These are phyloP conservation scores for Venusia cambrica DNA, from an alignment of 2,888 invertebrate species.

Conservation along the genomic window DNA sequence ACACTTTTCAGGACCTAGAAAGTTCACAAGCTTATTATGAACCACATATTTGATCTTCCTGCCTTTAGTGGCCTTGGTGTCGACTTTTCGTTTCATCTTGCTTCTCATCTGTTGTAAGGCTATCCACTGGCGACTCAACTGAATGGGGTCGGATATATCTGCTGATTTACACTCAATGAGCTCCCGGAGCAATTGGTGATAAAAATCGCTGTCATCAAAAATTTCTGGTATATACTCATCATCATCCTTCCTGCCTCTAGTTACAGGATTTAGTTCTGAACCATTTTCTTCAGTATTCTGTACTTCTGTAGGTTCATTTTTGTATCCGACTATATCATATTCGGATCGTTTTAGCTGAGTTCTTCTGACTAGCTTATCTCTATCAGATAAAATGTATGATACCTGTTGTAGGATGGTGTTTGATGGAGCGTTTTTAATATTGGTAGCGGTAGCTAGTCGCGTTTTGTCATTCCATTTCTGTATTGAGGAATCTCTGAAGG, in stretches of 20 bases:
- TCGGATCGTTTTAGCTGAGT: constrained; percentile 90
- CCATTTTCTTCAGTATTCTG: constrained; percentile 37
- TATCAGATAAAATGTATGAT: constrained; percentile 90
- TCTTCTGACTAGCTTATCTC: constrained; percentile 86
- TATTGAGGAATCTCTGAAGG: constrained; percentile 89
- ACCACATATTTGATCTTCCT: constrained; percentile 93
- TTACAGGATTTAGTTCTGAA: constrained; percentile 38
- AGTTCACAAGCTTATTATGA: constrained; percentile 92
- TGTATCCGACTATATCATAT: constrained; percentile 85
- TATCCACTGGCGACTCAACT: constrained; percentile 94
- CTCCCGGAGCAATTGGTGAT: constrained; percentile 95
- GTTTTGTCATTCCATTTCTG: constrained; percentile 98
- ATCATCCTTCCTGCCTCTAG: constrained; percentile 56
- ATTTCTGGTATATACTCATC: constrained; percentile 89
- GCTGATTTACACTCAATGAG: constrained; percentile 95
- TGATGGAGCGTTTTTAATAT: constrained; percentile 81
- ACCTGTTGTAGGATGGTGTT: constrained; percentile 90
- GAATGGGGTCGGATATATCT: constrained; percentile 90
- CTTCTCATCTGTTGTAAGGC: constrained; percentile 94
- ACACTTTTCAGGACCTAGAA: constrained; percentile 90
- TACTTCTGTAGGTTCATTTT: constrained; percentile 35
- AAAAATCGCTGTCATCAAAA: constrained; percentile 98
- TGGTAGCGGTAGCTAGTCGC: constrained; percentile 84
- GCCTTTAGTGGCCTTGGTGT: constrained; percentile 97
- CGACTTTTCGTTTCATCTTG: constrained; percentile 95